Evolutionary conservation across 2,888 invertebrate genomes (phyloP), one percentile per base, ranked within the genome.

Genomic region (Athalia circularis): DNA sequence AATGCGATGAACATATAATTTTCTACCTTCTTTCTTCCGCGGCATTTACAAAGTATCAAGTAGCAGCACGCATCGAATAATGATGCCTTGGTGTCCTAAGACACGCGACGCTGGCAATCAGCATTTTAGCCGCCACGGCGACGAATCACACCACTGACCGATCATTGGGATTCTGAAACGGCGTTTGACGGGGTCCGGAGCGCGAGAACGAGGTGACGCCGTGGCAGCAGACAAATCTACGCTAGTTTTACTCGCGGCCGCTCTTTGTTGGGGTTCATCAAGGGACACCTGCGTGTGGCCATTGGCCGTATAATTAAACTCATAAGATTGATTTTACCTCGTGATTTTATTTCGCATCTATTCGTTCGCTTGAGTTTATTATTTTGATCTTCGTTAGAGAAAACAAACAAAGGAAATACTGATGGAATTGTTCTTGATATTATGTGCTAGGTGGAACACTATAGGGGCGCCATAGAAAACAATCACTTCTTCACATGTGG

Each of bases 151-250:
- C 50, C 75, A 29, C 29, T 29, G 29, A 29, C 29, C 29, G 29
- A 29, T 29, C 29, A 75, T 48, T 29, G 61, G 13, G 15, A 50
- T 13, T 75, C 50, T 64, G 64, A 75, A 62, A 64, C 62, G 29
- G 29, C 29, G 50, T 64, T 75, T 52, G 61, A 50, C 65, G 59
- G 45, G 64, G 47, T 48, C 13, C 77, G 15, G 70, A 54, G 50
- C 62, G 65, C 54, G 67, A 79, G 52, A 74, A 78, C 47, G 84
- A 83, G 84, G 84, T 85, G 82, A 83, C 87, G 87, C 84, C 88
- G 88, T 88, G 88, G 88, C 80, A 88, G 87, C 88, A 88, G 88
- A 83, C 85, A 85, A 29, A 29, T 81, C 84, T 83, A 81, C 82
- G 82, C 83, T 82, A 84, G 84, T 84, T 85, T 86, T 86, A 82